Base-by-base conservation (phyloP, 2,888 invertebrate genomes). In the Conops quadrifasciatus region DNA sequence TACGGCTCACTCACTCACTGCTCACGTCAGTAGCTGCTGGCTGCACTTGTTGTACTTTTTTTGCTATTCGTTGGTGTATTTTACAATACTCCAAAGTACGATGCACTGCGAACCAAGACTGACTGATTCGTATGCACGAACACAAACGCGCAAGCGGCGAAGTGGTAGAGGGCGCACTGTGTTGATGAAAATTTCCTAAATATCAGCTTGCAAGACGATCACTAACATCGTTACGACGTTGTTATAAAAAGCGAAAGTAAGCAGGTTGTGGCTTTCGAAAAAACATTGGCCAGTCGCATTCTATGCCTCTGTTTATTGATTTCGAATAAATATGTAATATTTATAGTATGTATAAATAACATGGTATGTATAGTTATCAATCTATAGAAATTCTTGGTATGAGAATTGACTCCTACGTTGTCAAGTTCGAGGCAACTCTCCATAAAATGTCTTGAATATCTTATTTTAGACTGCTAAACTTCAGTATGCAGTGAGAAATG, bases 211-310 rank as follows among this genome's bases (percentile, higher is more conserved):
- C 5, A 66, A 7, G 53, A 43, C 66, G 53, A 66, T 53, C 66
- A 53, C 56, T 43, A 16, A 66, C 21, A 65, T 64, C n/a, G 36
- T 53, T 43, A 26, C 21, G 21, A 58, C 4, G 24, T 49, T 59
- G 30, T 59, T 47, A 13, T 15, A 21, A 21, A 67, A 67, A 67
- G 59, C 67, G 67, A 67, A 67, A 67, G 67, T 67, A 45, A 36
- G 24, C 16, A 45, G 43, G 24, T 59, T 19, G 13, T 19, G 21
- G 30, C 24, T 45, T 45, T 43, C 43, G 24, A 4, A 47, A 47
- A 63, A 24, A 7, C 26, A 9, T 47, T 21, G 21, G 51, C 21
- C n/a, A 19, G 4, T 21, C 2, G n/a, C 13, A 16, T 56, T 56
- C 26, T 15, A 13, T n/a, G 16, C 15, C 13, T 56, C 3, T 51